A percentile compares a stretch with the other conserved stretches of the same genome.
These are phyloP conservation scores for Poeciliopsis infans DNA, from an alignment of 2,797 vertebrate genomes.

Conservation along the genomic window DNA sequence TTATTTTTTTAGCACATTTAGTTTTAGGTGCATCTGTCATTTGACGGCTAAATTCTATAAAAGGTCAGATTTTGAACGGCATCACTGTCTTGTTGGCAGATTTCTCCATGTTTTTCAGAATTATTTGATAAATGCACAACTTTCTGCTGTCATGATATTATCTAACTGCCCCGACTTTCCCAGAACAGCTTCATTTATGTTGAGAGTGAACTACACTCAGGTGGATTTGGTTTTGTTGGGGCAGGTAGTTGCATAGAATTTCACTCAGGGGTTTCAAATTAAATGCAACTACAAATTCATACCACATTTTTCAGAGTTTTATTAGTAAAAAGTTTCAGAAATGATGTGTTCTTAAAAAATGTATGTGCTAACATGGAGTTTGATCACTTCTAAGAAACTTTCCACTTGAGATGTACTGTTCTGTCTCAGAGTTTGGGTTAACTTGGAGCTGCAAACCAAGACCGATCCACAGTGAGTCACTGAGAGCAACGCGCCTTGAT, in stretches of 20 bases:
- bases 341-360: not conserved
- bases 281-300: not conserved
- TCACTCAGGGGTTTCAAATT: not conserved
- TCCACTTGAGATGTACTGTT: not conserved
- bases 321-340: not conserved
- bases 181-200: not conserved
- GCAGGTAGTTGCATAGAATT: not conserved
- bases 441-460: not conserved
- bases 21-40: not conserved
- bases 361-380: not conserved
- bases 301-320: not conserved
- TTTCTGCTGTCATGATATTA: not conserved
- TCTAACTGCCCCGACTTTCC: not conserved
- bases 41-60: not conserved
- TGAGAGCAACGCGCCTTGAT: not conserved
- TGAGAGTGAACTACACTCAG: not conserved
- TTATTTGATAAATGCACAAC: not conserved
- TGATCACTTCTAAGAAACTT: not conserved
- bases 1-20: too few relatives aligned
- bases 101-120: not conserved
- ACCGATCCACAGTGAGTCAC: not conserved
- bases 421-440: not conserved
- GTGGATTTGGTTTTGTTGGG: not conserved
- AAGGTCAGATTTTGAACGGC: not conserved
- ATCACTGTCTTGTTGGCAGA: not conserved